Conservation (phyloP, 1,140 invertebrate species). For the Battus philenor region DNA sequence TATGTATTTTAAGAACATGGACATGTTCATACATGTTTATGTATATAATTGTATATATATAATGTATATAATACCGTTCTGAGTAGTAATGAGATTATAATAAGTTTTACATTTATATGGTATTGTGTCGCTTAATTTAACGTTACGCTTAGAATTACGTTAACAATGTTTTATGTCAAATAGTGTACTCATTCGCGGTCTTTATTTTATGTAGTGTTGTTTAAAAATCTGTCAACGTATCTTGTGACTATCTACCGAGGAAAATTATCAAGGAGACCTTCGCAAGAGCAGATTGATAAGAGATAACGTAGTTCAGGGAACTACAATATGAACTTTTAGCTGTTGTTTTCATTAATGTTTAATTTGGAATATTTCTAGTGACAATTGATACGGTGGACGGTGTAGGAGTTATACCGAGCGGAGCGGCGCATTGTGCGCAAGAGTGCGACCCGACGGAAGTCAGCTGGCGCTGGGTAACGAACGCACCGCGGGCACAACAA, state of each 20-base stretch:
- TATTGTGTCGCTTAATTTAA: no score
- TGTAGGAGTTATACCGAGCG: conserved; percentile 9
- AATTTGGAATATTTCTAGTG: no score
- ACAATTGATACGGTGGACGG: not conserved
- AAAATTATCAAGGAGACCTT: conserved; percentile 63
- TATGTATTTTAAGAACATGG: no score
- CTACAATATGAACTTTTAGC: conserved; percentile 16
- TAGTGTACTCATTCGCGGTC: not conserved
- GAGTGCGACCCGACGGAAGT: conserved; percentile 40
- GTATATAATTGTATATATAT: no score
- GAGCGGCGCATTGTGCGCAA: conserved; percentile 38
- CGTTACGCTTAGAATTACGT: no score
- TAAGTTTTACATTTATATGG: no score
- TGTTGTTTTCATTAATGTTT: not conserved
- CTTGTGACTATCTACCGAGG: conserved; percentile 21
- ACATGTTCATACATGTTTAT: no score
- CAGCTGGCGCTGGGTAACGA: conserved; percentile 41
- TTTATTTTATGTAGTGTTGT: conserved; percentile 3
- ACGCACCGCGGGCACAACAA: conserved; percentile 13
- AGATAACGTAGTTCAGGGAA: conserved; percentile 53
- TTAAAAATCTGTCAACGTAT: conserved; percentile 25
- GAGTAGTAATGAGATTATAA: no score
- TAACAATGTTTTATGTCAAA: no score
- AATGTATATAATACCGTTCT: no score
- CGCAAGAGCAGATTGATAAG: conserved; percentile 69